Percentiles rank a stretch among this genome's conserved stretches.
These are phyloP conservation scores for Caradrina kadenii DNA, from an alignment of 2,888 invertebrate species.

Conservation along the genomic window DNA sequence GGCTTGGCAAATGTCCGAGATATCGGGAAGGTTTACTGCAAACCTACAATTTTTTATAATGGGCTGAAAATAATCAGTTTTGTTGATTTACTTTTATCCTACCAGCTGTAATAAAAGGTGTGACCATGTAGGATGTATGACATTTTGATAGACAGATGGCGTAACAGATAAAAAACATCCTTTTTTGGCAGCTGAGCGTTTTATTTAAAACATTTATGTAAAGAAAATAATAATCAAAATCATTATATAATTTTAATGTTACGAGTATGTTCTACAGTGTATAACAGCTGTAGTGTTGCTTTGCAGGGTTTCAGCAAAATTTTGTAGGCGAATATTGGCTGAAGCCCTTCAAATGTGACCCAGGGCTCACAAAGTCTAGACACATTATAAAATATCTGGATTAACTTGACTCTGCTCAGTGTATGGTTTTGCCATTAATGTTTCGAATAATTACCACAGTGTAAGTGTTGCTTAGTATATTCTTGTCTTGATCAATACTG, in stretches of 20 bases:
- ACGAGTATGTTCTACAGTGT: neutral
- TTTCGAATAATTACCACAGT: conserved; percentile 12
- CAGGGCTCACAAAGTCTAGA: conserved; percentile 32
- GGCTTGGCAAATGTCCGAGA: conserved; percentile 25
- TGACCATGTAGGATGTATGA: no score
- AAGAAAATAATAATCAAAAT: no score
- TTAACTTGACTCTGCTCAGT: neutral
- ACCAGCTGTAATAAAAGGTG: no score
- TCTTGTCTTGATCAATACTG: no score
- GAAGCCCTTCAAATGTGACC: conserved; percentile 15
- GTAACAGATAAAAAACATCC: no score
- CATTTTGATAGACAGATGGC: no score
- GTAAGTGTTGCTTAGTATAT: neutral
- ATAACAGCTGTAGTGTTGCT: no score
- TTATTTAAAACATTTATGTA: no score
- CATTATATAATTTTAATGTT: neutral
- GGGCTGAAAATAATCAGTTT: no score
- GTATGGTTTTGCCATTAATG: conserved; percentile 1
- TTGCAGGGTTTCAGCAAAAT: no score
- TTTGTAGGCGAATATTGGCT: neutral
- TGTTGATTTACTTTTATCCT: no score
- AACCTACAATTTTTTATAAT: neutral
- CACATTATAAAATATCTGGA: conserved; percentile 13
- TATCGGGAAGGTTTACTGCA: neutral
- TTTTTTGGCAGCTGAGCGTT: no score